These are phyloP conservation scores for Seira sanloemensis DNA, from an alignment of 2,888 invertebrate species.

Conservation along the genomic window DNA sequence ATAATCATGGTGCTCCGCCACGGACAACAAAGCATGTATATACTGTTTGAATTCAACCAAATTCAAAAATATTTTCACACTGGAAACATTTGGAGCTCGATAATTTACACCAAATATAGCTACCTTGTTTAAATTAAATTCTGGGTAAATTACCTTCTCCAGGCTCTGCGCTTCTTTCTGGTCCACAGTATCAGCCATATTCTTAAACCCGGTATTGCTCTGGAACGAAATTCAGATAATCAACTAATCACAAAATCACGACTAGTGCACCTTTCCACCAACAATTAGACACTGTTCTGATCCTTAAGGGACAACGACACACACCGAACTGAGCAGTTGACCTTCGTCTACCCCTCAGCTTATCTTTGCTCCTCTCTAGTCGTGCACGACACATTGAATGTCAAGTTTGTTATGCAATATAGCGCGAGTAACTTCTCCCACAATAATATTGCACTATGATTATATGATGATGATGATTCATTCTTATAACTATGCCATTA, in stretches of 20 bases:
- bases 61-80: too few relatives aligned
- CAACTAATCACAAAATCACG: background rate
- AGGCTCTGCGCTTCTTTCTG: background rate
- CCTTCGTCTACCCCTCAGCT: background rate
- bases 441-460: background rate
- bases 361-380: background rate
- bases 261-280: background rate
- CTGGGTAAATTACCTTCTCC: background rate
- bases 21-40: too few relatives aligned
- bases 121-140: background rate
- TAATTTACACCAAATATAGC: too few relatives aligned
- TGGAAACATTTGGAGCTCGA: too few relatives aligned
- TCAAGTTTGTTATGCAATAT: background rate
- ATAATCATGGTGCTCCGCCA: too few relatives aligned
- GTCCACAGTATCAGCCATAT: background rate
- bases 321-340: background rate
- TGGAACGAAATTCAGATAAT: background rate
- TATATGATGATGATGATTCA: background rate
- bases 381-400: background rate
- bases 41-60: too few relatives aligned
- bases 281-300: background rate
- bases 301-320: background rate
- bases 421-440: too few relatives aligned
- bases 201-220: background rate
- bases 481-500: background rate